phyloP scores from a whole-genome alignment of 1,140 invertebrate species.

The Lasaia peninsularis region DNA sequence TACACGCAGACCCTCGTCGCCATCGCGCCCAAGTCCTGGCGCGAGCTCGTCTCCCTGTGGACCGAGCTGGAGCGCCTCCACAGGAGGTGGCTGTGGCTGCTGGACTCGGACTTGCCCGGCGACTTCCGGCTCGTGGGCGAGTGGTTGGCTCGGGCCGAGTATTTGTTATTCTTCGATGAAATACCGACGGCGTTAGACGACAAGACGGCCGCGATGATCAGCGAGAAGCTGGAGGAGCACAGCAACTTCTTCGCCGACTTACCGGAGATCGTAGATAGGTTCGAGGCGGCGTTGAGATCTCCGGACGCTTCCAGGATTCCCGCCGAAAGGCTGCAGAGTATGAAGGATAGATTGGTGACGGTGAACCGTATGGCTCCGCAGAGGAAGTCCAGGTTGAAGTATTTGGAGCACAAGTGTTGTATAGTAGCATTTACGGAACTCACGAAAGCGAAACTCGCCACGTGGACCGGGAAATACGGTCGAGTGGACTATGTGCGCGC shows the following conservation, averaged over 20 bases:
- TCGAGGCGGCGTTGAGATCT: conserved; percentile 82
- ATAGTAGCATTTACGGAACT: conserved; percentile 93
- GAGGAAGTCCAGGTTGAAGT: conserved; percentile 89
- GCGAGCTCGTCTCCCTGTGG: conserved; percentile 86
- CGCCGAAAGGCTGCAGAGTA: conserved; percentile 87
- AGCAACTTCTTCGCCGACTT: conserved; percentile 92
- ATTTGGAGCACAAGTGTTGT: conserved; percentile 94
- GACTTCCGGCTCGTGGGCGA: conserved; percentile 91
- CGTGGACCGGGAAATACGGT: conserved; percentile 94
- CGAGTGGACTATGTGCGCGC: conserved; percentile 88
- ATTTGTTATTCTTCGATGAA: conserved; percentile 88
- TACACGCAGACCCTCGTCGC: conserved; percentile 87
- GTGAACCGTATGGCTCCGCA: conserved; percentile 85
- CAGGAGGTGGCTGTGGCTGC: conserved; percentile 89
- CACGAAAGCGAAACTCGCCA: conserved; percentile 91
- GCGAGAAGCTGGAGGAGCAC: conserved; percentile 90
- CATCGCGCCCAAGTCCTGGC: conserved; percentile 89
- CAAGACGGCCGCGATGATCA: conserved; percentile 90
- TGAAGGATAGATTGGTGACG: conserved; percentile 85
- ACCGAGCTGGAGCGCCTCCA: conserved; percentile 86
- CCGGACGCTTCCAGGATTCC: conserved; percentile 82
- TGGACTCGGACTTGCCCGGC: conserved; percentile 90
- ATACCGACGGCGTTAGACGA: conserved; percentile 90
- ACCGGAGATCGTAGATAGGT: conserved; percentile 86
- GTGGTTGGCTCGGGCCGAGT: conserved; percentile 93